phyloP scores from a whole-genome alignment of 2,113 vertebrate genomes.

The Reinhardtius hippoglossoides region DNA sequence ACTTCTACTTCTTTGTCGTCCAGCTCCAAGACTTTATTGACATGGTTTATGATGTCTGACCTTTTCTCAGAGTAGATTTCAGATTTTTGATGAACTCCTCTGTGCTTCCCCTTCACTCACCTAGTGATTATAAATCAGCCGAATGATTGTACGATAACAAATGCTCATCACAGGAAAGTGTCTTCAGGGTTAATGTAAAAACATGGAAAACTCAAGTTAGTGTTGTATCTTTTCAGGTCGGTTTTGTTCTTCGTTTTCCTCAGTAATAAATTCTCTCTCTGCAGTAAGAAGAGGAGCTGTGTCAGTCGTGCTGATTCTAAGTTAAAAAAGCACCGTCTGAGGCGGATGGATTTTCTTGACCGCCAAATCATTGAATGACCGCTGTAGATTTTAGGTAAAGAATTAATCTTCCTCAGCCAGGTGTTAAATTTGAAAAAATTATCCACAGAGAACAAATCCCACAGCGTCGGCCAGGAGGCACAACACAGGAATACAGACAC shows the following conservation, averaged over 20 bases:
- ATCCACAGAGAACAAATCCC: constrained; percentile 58
- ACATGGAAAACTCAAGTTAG: no score
- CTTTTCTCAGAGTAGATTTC: not conserved
- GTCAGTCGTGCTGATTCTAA: no score
- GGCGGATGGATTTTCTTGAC: not conserved
- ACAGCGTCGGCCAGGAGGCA: constrained; percentile 26
- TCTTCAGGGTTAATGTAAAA: not conserved
- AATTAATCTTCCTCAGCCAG: constrained; percentile 53
- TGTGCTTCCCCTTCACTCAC: no score
- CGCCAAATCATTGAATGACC: not conserved
- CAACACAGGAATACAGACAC: constrained; percentile 11
- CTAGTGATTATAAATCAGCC: not conserved
- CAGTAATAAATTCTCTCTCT: no score
- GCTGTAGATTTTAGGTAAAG: constrained; percentile 30
- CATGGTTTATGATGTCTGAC: not conserved
- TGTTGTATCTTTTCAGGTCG: no score
- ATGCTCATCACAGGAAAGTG: not conserved
- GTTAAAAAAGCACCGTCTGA: no score
- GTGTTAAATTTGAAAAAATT: constrained; percentile 68
- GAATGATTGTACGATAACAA: no score
- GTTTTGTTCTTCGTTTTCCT: no score
- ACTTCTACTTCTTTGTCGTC: not conserved
- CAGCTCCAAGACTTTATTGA: not conserved
- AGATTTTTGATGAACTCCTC: not conserved
- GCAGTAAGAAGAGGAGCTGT: no score